Evolutionary conservation across 2,888 invertebrate genomes (phyloP), one percentile per base, ranked within the genome.

Genomic region (Panopea generosa): DNA sequence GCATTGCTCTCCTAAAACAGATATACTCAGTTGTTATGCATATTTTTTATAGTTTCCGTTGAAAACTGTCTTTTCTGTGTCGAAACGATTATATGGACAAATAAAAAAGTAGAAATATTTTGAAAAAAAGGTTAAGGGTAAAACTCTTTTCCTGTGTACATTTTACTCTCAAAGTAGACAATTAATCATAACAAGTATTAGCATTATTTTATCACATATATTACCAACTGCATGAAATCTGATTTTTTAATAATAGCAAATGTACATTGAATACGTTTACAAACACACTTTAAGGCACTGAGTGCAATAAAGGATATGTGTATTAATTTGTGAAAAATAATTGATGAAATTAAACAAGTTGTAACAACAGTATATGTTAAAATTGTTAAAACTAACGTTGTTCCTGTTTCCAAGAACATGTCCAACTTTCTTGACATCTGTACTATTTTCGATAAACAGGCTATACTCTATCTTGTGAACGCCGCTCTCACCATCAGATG

Each of bases 401-500:
- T 61, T 60, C 38, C 38, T 61, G 38, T 65, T 60, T 33, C 52
- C 72, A 9, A 9, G n/a, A 7, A 66, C 24, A 4, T 24, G 24
- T 18, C 59, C 66, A 11, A 16, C 24, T n/a, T 59, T 18, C 7
- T 55, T 33, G 6, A 47, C 20, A 7, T 53, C 38, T 0, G 47
- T 53, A 6, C 27, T 29, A 7, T 66, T 53, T 27, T 45, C 72
- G 6, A 65, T 49, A 27, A 43, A 38, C 7, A 72, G 22, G 2
- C 24, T 16, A 20, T 55, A 60, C 11, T 29, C 45, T 26, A 72
- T 45, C 40, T 55, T 59, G 40, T 72, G 72, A 18, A 72, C 72
- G 38, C 66, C 72, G 55, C 72, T 72, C 0, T 43, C 66, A n/a
- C 22, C 27, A 24, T 72, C 72, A 9, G 55, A 59, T 18, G 72